phyloP scores from a whole-genome alignment of 2,113 vertebrate species.

The Pluvialis apricaria region DNA sequence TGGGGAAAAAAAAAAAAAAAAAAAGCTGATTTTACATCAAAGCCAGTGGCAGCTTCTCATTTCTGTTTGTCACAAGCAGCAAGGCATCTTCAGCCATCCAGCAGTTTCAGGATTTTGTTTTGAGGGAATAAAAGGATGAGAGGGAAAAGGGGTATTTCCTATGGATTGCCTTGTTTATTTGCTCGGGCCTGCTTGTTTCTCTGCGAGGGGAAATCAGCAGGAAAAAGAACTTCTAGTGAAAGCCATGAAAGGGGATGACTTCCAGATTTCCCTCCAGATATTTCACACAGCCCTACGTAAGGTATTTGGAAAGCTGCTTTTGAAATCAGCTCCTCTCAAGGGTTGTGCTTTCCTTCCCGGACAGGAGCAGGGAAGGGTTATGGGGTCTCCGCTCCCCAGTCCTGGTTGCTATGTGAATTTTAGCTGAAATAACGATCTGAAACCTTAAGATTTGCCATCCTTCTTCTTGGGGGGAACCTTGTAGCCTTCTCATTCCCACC shows the following conservation, averaged over 20 bases:
- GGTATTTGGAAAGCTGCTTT: not conserved
- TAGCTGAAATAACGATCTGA: not conserved
- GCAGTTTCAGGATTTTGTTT: not conserved
- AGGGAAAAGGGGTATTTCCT: conserved; percentile 40
- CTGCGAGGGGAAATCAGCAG: not conserved
- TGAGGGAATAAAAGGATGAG: not conserved
- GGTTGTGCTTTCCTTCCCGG: not conserved
- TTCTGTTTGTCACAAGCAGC: not conserved
- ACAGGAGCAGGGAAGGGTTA: not conserved
- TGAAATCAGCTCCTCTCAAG: not conserved
- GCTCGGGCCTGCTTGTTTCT: not conserved
- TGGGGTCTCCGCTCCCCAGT: not conserved
- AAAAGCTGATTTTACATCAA: not conserved
- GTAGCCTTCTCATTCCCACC: not conserved
- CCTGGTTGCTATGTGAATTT: not conserved
- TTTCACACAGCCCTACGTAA: not conserved
- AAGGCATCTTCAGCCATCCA: not conserved
- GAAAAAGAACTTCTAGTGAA: conserved; percentile 10
- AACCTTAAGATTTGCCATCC: not conserved
- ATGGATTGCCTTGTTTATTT: conserved; percentile 37
- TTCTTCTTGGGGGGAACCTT: not conserved
- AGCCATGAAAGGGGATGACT: not conserved
- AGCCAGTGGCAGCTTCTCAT: not conserved
- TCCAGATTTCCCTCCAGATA: conserved; percentile 12
- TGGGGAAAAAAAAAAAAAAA: not conserved